Base-by-base conservation (phyloP, 37 sponge, comb jelly and placozoan species). In the Tethya wilhelma region DNA sequence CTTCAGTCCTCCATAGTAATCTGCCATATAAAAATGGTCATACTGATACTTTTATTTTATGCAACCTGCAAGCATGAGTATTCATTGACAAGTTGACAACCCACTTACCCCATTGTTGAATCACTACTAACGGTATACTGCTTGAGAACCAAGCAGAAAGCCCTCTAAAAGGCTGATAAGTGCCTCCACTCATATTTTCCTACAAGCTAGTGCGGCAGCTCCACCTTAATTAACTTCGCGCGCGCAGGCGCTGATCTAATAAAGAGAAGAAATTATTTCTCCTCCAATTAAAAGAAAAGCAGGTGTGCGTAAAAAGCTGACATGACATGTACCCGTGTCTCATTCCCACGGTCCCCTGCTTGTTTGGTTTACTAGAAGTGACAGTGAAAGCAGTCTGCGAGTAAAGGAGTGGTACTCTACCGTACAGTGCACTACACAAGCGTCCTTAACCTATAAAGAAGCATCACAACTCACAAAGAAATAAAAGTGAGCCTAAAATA, bases 61-160 rank as follows among this genome's bases (percentile, higher is more conserved):
- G n/a, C n/a, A n/a, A n/a, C 63, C 14, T 29, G n/a, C 66, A 65
- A 19, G 4, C 31, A 3, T 31, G 3, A 3, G 3, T 3, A 8
- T 5, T 31, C 12, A 3, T 65, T 3, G 36, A 3, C 37, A 29
- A 6, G 5, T 4, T 30, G 5, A 3, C 5, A 65, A 30, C 5
- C 8, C 22, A 42, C 75, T 58, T 79, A 90, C 91, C 59, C 86
- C 91, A 85, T 59, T 28, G 23, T 38, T 74, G 49, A 23, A 43
- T 29, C 22, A 57, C 25, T 9, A 39, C 29, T 14, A 63, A 53
- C 19, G 29, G 31, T 28, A 84, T 77, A 67, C 79, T 79, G 59
- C 79, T 59, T 2, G 90, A 90, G 68, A 90, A 90, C 90, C 90
- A 90, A 11, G 86, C 90, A 28, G 90, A 64, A 22, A 65, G 68